A percentile compares a stretch with the other conserved stretches of the same genome.
These are phyloP conservation scores for Cinclus cinclus DNA, from an alignment of 2,113 vertebrate genomes.

Conservation along the genomic window DNA sequence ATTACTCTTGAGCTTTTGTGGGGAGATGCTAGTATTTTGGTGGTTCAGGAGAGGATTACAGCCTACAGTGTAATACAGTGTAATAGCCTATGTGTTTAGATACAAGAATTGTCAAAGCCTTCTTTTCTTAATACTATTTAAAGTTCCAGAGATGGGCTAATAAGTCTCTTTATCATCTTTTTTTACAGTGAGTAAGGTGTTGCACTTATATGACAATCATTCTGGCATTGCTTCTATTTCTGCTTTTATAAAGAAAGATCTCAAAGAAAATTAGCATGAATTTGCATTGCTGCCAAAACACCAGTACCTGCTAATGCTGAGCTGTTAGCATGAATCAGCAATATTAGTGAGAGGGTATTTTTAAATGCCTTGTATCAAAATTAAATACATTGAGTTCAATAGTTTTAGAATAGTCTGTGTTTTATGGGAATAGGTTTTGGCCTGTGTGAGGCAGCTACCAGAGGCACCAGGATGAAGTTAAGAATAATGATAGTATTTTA, in stretches of 20 bases:
- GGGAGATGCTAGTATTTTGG: background rate
- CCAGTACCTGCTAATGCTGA: background rate
- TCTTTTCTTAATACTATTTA: background rate
- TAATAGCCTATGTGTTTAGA: background rate
- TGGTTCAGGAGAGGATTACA: background rate
- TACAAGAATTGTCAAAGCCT: background rate
- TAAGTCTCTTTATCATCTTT: background rate
- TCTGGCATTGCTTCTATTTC: background rate
- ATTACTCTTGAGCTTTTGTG: rapidly evolving
- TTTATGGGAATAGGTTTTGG: background rate
- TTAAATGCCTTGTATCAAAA: background rate
- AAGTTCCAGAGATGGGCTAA: background rate
- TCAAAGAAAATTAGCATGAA: slow-evolving; percentile 37
- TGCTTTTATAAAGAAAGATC: slow-evolving; percentile 1
- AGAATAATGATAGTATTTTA: background rate
- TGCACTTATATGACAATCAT: background rate
- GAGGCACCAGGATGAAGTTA: background rate
- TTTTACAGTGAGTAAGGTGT: background rate
- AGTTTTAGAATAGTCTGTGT: background rate
- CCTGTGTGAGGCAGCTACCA: background rate
- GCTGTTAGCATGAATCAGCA: slow-evolving; percentile 15
- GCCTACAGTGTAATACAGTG: background rate
- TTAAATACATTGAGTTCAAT: background rate
- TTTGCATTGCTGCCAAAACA: slow-evolving; percentile 35
- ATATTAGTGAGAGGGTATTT: background rate